phyloP scores from a whole-genome alignment of 1,140 invertebrate genomes.

The Drosophila willistoni region DNA sequence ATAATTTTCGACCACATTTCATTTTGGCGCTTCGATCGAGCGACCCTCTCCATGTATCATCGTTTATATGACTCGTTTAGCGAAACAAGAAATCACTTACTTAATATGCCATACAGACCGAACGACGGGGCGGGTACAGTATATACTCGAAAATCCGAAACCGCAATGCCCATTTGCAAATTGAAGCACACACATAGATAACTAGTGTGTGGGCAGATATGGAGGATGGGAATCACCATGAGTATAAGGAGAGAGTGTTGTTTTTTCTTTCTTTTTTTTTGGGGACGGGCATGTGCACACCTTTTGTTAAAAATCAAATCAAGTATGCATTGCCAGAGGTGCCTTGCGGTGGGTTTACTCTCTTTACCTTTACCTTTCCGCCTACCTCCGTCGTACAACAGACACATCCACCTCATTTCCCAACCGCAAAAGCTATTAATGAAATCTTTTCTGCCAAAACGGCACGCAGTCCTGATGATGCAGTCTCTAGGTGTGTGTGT shows the following conservation, averaged over 20 bases:
- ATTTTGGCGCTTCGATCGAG: neutral
- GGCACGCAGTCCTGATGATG: conserved; percentile 45
- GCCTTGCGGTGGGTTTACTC: conserved; percentile 3
- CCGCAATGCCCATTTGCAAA: conserved; percentile 63
- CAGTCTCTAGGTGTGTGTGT: neutral
- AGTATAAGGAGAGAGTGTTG: conserved; percentile 11
- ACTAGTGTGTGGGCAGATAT: conserved; percentile 45
- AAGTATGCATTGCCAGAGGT: conserved; percentile 50
- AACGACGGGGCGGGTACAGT: neutral
- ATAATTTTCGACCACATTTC: neutral
- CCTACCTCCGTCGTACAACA: neutral
- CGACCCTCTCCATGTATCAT: neutral
- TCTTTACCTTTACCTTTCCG: neutral
- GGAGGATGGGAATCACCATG: conserved; percentile 15
- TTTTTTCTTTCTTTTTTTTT: neutral
- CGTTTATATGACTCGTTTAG: conserved; percentile 18
- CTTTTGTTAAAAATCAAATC: conserved; percentile 64
- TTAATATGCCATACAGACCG: conserved; percentile 11
- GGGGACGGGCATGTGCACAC: conserved; percentile 19
- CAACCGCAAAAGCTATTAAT: conserved; percentile 67
- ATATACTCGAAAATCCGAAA: conserved; percentile 25
- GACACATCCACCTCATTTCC: conserved; percentile 18
- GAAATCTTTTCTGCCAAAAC: conserved; percentile 70
- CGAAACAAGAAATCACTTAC: conserved; percentile 15
- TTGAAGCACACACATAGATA: conserved; percentile 46